These are phyloP conservation scores for Acrocyrtus sp. DNA, from an alignment of 2,888 invertebrate genomes.

Conservation along the genomic window DNA sequence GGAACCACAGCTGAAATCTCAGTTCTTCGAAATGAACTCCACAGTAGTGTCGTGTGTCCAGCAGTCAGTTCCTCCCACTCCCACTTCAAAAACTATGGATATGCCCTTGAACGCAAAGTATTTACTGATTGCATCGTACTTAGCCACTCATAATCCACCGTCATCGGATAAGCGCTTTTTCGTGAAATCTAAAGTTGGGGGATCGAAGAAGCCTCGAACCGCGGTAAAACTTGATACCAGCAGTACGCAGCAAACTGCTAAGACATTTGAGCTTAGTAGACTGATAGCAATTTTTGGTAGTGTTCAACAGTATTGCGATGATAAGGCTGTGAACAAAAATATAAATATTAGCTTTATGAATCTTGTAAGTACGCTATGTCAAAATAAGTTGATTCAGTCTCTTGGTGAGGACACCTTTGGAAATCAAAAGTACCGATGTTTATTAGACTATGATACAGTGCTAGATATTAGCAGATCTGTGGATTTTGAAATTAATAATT, in stretches of 20 bases:
- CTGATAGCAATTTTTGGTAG: conserved; percentile 90
- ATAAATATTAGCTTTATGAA: conserved; percentile 50
- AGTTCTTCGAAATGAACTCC: conserved; percentile 54
- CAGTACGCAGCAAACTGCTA: conserved; percentile 67
- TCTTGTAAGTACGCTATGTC: conserved; percentile 83
- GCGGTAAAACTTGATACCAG: conserved; percentile 66
- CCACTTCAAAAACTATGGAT: conserved; percentile 5
- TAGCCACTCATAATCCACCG: conserved; percentile 92
- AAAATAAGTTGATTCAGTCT: conserved; percentile 79
- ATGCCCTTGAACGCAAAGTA: conserved; percentile 91
- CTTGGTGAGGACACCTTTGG: conserved; percentile 79
- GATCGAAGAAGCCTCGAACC: conserved; percentile 71
- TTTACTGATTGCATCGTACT: conserved; percentile 87
- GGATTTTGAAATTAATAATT: conserved; percentile 53
- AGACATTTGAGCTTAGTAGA: conserved; percentile 82
- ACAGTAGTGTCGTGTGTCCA: not conserved
- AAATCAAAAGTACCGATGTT: conserved; percentile 86
- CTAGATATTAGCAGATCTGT: conserved; percentile 70
- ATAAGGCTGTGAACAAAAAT: conserved; percentile 24
- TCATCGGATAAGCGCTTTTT: conserved; percentile 89
- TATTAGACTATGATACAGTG: conserved; percentile 84
- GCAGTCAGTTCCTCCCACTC: not conserved
- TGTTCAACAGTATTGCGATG: conserved; percentile 68
- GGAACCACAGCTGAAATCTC: conserved; percentile 51
- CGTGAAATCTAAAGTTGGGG: conserved; percentile 75